These are phyloP conservation scores for Limenitis camilla DNA, from an alignment of 2,888 invertebrate genomes.

Conservation along the genomic window DNA sequence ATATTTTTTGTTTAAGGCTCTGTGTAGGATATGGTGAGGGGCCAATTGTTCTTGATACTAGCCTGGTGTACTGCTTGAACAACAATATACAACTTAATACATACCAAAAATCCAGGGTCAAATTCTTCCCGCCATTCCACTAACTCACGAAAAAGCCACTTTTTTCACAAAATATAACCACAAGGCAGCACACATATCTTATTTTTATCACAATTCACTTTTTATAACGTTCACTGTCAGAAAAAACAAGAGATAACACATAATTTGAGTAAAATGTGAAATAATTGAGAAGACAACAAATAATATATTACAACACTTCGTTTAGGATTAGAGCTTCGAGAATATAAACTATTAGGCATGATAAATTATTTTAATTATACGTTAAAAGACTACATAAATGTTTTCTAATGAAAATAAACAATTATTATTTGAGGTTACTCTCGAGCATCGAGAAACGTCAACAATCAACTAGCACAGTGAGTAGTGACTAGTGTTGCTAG, in stretches of 20 bases:
- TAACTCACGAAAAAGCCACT: not conserved
- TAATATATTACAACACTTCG: too few relatives aligned
- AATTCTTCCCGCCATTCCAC: slow-evolving; percentile 16
- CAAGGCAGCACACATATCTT: not conserved
- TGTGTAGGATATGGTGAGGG: too few relatives aligned
- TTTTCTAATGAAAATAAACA: slow-evolving; percentile 23
- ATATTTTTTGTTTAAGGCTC: too few relatives aligned
- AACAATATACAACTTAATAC: not conserved
- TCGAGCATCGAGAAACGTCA: slow-evolving; percentile 37
- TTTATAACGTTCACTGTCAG: not conserved
- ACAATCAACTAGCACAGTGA: too few relatives aligned
- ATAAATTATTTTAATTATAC: not conserved
- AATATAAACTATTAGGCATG: too few relatives aligned
- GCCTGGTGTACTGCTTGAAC: too few relatives aligned
- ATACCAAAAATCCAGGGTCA: slow-evolving; percentile 9
- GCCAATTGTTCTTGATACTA: too few relatives aligned
- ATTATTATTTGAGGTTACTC: slow-evolving; percentile 26
- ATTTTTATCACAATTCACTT: not conserved
- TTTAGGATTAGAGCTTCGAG: too few relatives aligned
- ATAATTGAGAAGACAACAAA: too few relatives aligned
- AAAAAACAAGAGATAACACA: too few relatives aligned
- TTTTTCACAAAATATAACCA: not conserved
- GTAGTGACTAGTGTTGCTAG: too few relatives aligned
- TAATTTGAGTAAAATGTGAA: too few relatives aligned
- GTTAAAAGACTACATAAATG: not conserved